Evolutionary conservation across 30 jellyfish, hydroid and myxozoan genomes (phyloP).

Genomic region (Turritopsis rubra): DNA sequence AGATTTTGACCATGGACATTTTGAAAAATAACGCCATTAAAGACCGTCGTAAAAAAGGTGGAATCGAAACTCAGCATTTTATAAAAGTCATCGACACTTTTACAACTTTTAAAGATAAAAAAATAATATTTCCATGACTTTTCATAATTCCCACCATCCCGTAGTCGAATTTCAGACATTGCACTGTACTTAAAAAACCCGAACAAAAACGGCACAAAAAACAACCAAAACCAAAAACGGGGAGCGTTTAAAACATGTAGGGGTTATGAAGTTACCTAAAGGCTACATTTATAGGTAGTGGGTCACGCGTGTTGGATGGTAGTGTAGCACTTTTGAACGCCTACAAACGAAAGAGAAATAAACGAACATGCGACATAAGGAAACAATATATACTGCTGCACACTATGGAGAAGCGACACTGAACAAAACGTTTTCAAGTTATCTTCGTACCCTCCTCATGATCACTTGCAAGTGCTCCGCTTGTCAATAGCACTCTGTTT

Average conservation of each 20-base stretch:
- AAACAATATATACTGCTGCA: neutral
- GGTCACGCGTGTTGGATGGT: conserved; percentile 70
- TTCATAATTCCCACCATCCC: too few relatives aligned
- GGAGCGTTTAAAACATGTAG: neutral
- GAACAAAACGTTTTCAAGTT: neutral
- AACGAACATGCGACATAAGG: neutral
- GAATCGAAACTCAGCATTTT: too few relatives aligned
- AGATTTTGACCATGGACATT: too few relatives aligned
- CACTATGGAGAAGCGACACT: neutral
- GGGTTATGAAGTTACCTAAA: conserved; percentile 47
- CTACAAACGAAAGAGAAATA: conserved; percentile 28
- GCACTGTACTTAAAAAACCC: neutral
- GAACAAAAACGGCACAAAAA: neutral
- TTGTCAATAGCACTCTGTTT: neutral
- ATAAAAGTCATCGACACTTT: too few relatives aligned
- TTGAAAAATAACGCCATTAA: too few relatives aligned
- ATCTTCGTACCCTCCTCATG: neutral
- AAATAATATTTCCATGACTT: too few relatives aligned
- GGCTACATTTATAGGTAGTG: conserved; percentile 66
- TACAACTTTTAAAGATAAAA: too few relatives aligned
- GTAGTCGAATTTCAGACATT: neutral
- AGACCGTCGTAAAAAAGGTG: too few relatives aligned
- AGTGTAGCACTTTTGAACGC: conserved; percentile 77
- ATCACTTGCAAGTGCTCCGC: neutral
- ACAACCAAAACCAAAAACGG: neutral